These are phyloP conservation scores for Buathra laborator DNA, from an alignment of 2,888 invertebrate genomes.

Conservation along the genomic window DNA sequence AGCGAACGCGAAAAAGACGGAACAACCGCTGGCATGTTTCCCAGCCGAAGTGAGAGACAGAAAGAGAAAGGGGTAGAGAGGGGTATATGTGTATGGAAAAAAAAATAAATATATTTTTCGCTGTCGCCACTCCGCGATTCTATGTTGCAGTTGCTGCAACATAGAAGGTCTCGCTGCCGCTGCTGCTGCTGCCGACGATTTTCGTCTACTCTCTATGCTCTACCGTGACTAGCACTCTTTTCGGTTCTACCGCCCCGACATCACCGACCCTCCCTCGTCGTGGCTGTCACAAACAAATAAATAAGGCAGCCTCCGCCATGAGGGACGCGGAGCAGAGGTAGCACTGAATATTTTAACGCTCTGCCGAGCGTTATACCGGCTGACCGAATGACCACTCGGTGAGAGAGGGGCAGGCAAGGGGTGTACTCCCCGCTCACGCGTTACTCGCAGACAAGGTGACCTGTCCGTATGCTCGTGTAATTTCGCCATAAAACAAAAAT, in stretches of 20 bases:
- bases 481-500: neutral
- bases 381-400: constrained; percentile 68
- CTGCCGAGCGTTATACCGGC: constrained; percentile 72
- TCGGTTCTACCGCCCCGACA: constrained; percentile 5
- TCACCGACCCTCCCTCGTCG: constrained; percentile 26
- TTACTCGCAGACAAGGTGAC: constrained; percentile 23
- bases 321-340: constrained; percentile 50
- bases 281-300: constrained; percentile 78
- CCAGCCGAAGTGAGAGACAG: constrained; percentile 37
- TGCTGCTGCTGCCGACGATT: constrained; percentile 40
- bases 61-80: constrained; percentile 32
- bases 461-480: constrained; percentile 26
- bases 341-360: constrained; percentile 75
- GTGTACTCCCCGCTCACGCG: neutral
- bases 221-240: constrained; percentile 46
- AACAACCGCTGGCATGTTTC: constrained; percentile 62
- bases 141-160: constrained; percentile 14
- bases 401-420: neutral
- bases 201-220: constrained; percentile 7
- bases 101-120: constrained; percentile 59
- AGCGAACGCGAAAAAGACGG: constrained; percentile 42
- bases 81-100: constrained; percentile 65
- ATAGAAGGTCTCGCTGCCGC: too few species aligned
- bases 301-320: constrained; percentile 72
- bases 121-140: constrained; percentile 61